phyloP scores from a whole-genome alignment of 2,113 vertebrate genomes.

The Corvus hawaiiensis region DNA sequence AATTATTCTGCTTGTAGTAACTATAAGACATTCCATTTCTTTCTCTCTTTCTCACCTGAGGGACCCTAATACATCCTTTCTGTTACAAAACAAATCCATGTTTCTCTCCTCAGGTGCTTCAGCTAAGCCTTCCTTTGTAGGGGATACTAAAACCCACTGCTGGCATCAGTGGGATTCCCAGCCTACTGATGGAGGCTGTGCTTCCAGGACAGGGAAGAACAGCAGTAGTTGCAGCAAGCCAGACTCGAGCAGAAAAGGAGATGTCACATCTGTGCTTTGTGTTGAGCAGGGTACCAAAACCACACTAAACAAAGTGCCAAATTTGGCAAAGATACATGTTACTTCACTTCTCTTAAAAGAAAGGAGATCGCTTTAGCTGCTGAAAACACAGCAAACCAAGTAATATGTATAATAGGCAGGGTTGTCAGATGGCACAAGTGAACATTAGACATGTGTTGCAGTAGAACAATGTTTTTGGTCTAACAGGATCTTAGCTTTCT shows the following conservation, averaged over 20 bases:
- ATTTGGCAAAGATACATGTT: background rate
- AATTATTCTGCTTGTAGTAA: background rate
- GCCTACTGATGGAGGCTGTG: background rate
- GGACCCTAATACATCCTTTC: background rate
- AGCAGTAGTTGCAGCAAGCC: background rate
- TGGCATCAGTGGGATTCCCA: background rate
- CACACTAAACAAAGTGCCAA: background rate
- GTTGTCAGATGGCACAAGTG: accelerated
- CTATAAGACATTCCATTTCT: background rate
- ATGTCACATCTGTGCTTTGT: background rate
- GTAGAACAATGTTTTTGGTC: background rate
- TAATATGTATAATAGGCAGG: background rate
- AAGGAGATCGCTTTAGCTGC: background rate
- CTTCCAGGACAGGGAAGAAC: background rate
- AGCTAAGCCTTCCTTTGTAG: background rate
- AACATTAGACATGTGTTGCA: background rate
- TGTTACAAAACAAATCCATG: background rate
- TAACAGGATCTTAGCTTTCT: background rate
- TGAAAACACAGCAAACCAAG: background rate
- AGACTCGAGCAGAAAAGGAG: background rate
- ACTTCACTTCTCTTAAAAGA: background rate
- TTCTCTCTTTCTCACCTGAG: background rate
- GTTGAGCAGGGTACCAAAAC: background rate
- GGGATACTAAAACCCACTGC: background rate
- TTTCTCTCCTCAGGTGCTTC: background rate